Percentiles rank a stretch among this genome's conserved stretches.
Conservation (phyloP, 2,797 vertebrate genomes). For the Phylloscopus collybita region DNA sequence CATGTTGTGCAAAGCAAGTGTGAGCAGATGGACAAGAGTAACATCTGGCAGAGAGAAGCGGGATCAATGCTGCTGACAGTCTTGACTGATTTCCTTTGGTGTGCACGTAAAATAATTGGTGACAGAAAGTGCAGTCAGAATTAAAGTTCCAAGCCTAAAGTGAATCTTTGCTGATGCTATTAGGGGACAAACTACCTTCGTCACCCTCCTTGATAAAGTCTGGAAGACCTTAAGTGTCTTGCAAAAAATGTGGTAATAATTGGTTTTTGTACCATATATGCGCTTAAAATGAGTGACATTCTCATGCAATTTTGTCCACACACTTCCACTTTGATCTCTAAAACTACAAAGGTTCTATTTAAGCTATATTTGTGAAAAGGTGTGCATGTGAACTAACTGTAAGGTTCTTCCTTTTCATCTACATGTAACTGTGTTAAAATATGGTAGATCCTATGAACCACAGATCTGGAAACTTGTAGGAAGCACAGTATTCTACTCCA, state of each 20-base stretch:
- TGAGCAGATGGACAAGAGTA: conserved; percentile 72
- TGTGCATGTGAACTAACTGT: not conserved
- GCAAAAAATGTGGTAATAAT: not conserved
- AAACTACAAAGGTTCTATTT: not conserved
- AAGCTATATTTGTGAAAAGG: not conserved
- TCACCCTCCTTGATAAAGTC: not conserved
- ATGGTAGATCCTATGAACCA: not conserved
- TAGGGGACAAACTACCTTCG: not conserved
- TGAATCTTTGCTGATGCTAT: conserved; percentile 15
- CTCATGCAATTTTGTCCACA: not conserved
- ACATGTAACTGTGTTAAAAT: not conserved
- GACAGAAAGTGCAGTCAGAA: conserved; percentile 32
- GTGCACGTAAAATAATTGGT: conserved; percentile 33
- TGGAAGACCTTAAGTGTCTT: not conserved
- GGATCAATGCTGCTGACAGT: conserved; percentile 54
- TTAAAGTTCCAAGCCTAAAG: conserved; percentile 18
- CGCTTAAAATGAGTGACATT: not conserved
- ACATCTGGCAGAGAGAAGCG: conserved; percentile 70
- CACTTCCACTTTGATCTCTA: not conserved
- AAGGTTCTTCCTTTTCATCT: not conserved
- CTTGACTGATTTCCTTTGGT: conserved; percentile 69
- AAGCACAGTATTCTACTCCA: not conserved
- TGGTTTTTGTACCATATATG: not conserved
- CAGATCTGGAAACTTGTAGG: not conserved
- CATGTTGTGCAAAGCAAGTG: conserved; percentile 47